These are phyloP conservation scores for Adelosebastes latens DNA, from an alignment of 2,797 vertebrate genomes.

Conservation along the genomic window DNA sequence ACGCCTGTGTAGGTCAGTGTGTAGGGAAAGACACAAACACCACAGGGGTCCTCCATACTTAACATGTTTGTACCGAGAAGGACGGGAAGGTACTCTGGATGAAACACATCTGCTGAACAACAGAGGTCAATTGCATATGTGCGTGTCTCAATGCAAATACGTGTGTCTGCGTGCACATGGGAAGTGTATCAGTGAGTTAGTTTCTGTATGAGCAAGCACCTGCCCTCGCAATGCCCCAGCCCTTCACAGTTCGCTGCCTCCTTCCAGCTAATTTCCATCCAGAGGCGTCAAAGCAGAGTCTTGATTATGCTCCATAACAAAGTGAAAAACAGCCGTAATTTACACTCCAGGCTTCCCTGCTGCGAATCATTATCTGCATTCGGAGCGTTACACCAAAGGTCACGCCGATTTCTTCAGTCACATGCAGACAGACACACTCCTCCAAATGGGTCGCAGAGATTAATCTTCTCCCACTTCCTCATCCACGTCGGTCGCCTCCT, in stretches of 20 bases:
- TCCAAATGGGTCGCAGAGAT: conserved; percentile 56
- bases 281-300: conserved; percentile 52
- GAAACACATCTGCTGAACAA: neutral
- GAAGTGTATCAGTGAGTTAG: conserved; percentile 28
- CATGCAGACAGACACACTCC: conserved; percentile 27
- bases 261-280: conserved; percentile 75
- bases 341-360: conserved; percentile 62
- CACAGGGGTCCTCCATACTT: neutral
- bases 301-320: conserved; percentile 78
- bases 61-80: neutral
- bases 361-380: conserved; percentile 76
- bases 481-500: conserved; percentile 24
- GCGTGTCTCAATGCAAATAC: neutral
- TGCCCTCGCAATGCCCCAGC: conserved; percentile 52
- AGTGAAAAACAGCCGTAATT: conserved; percentile 72
- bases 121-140: conserved; percentile 27
- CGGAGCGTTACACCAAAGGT: conserved; percentile 73
- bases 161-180: conserved; percentile 4
- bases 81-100: neutral
- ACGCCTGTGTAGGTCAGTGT: neutral
- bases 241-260: conserved; percentile 77
- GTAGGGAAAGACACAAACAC: neutral
- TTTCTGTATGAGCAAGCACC: conserved; percentile 58
- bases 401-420: conserved; percentile 65
- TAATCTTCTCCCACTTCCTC: conserved; percentile 52